Evolutionary conservation across 2,888 invertebrate genomes (phyloP).

Genomic region (Drosophila anomalata): DNA sequence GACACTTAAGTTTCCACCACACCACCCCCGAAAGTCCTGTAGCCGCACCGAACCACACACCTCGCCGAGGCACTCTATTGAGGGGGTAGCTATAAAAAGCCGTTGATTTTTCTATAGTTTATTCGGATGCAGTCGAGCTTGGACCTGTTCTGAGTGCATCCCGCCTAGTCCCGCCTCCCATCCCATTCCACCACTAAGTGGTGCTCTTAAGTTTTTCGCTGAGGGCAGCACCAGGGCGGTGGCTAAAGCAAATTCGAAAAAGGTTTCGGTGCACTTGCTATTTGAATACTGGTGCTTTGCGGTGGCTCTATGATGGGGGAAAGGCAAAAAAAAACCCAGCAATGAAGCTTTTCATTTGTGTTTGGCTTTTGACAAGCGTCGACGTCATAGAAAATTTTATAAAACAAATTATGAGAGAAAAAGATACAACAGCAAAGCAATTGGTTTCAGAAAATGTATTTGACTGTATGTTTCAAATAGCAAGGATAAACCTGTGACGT

Average conservation of each 20-base stretch:
- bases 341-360: conserved; percentile 35
- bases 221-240: conserved; percentile 62
- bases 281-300: conserved; percentile 50
- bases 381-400: conserved; percentile 58
- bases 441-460: conserved; percentile 15
- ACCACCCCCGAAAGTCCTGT: not conserved
- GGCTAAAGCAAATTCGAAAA: conserved; percentile 45
- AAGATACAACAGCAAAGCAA: conserved; percentile 6
- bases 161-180: conserved; percentile 11
- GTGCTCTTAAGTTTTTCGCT: conserved; percentile 75
- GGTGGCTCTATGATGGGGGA: not conserved
- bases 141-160: conserved; percentile 66
- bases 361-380: conserved; percentile 52
- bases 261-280: conserved; percentile 63
- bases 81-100: conserved; percentile 69
- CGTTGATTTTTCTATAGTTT: conserved; percentile 78
- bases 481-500: conserved; percentile 20
- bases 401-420: conserved; percentile 40
- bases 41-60: not conserved
- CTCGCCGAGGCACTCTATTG: conserved; percentile 10
- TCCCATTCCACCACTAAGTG: conserved; percentile 51
- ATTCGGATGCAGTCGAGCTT: conserved; percentile 76
- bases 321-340: conserved; percentile 10
- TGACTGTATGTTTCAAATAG: not conserved
- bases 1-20: conserved; percentile 72